Percentiles rank a stretch among this genome's conserved stretches.
Conservation (phyloP, 1,140 invertebrate species). For the Temnothorax nylanderi region DNA sequence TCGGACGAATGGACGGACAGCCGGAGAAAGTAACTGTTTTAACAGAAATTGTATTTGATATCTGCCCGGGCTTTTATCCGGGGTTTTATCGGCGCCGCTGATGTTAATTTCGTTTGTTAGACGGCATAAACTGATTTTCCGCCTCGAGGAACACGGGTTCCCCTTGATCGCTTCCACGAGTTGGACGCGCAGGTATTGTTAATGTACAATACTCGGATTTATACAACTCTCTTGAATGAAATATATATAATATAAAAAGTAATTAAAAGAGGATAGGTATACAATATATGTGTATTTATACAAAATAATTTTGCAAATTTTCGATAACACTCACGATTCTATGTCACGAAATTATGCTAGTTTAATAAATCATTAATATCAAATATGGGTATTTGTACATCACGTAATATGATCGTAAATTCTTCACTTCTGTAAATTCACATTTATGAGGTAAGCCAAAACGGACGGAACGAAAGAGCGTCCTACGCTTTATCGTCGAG, state of each 20-base stretch:
- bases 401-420: background rate
- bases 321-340: background rate
- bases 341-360: background rate
- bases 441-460: background rate
- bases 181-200: constrained; percentile 11
- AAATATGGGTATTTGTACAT: background rate
- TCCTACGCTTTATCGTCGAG: background rate
- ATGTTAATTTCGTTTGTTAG: constrained; percentile 69
- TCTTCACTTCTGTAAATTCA: background rate
- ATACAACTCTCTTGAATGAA: background rate
- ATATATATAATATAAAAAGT: constrained; percentile 27
- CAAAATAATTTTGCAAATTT: background rate
- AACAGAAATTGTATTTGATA: constrained; percentile 79
- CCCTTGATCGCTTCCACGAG: constrained; percentile 1
- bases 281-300: background rate
- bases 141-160: constrained; percentile 27
- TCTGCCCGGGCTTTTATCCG: constrained; percentile 54
- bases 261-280: background rate
- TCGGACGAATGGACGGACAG: constrained; percentile 63
- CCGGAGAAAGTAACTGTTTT: constrained; percentile 74
- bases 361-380: background rate
- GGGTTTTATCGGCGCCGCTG: constrained; percentile 34
- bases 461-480: background rate
- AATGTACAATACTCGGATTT: background rate
- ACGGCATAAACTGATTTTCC: constrained; percentile 55